A percentile compares a stretch with the other conserved stretches of the same genome.
These are phyloP conservation scores for Nysson spinosus DNA, from an alignment of 2,888 invertebrate species.

Conservation along the genomic window DNA sequence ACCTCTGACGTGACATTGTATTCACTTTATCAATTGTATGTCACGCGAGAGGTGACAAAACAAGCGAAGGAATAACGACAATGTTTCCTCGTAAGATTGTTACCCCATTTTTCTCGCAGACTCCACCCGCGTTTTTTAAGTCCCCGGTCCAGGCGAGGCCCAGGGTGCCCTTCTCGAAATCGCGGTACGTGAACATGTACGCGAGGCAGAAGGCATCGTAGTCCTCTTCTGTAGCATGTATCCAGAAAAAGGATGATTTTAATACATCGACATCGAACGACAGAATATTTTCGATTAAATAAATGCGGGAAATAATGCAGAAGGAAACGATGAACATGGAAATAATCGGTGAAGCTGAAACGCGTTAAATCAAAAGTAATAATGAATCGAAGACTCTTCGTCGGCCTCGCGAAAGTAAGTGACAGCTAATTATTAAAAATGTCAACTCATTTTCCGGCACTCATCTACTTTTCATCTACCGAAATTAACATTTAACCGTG, in stretches of 20 bases:
- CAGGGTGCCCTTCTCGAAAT: slow-evolving; percentile 95
- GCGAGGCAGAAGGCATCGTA: slow-evolving; percentile 98
- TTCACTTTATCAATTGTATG: too few species aligned
- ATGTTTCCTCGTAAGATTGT: slow-evolving; percentile 75
- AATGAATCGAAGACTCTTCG: background rate
- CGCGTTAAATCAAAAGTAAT: background rate
- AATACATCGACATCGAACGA: background rate
- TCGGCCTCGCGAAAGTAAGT: background rate
- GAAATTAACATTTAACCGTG: too few species aligned
- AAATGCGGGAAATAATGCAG: too few species aligned
- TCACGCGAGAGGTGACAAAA: too few species aligned
- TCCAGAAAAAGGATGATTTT: background rate
- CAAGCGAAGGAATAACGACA: too few species aligned
- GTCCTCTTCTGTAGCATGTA: slow-evolving; percentile 87
- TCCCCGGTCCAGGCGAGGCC: slow-evolving; percentile 98
- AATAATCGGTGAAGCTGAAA: too few species aligned
- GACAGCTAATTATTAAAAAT: background rate
- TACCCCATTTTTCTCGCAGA: slow-evolving; percentile 97
- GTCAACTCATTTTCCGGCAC: background rate
- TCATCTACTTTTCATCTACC: background rate
- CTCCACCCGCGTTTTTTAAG: slow-evolving; percentile 95
- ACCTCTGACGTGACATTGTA: too few species aligned
- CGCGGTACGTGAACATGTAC: slow-evolving; percentile 97
- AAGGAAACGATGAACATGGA: too few species aligned
- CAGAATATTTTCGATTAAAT: background rate